Evolutionary conservation across 2,888 invertebrate species (phyloP).

Genomic region (Nyleta sp.): DNA sequence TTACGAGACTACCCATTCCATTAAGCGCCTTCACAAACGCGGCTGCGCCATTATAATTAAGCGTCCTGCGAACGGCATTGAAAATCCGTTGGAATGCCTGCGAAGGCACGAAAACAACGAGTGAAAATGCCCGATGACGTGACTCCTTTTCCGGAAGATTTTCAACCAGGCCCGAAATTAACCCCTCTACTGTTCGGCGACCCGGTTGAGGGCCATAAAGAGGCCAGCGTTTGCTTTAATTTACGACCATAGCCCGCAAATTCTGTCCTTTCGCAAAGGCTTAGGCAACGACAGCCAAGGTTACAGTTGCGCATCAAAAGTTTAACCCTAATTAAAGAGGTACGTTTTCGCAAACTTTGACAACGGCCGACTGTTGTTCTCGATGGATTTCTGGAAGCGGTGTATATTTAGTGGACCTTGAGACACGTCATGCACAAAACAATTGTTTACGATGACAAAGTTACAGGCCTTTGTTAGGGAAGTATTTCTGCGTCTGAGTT

Average conservation of each 20-base stretch:
- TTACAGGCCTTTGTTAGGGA: no score
- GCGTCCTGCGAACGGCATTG: slow-evolving; percentile 34
- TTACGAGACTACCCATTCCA: slow-evolving; percentile 67
- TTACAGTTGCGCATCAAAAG: slow-evolving; percentile 72
- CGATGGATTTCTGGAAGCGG: no score
- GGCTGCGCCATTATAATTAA: slow-evolving; percentile 47
- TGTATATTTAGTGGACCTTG: slow-evolving; percentile 21
- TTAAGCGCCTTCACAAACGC: slow-evolving; percentile 62
- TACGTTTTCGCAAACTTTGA: slow-evolving; percentile 66
- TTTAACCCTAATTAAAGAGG: slow-evolving; percentile 81
- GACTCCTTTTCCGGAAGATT: slow-evolving; percentile 39
- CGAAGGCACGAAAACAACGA: slow-evolving; percentile 33
- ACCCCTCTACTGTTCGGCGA: slow-evolving; percentile 29
- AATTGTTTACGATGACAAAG: slow-evolving; percentile 30
- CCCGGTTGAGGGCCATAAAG: slow-evolving; percentile 65
- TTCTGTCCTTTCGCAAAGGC: slow-evolving; percentile 75
- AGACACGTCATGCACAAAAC: slow-evolving; percentile 14
- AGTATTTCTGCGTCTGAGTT: no score
- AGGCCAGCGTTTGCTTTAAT: slow-evolving; percentile 74
- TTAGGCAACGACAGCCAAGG: slow-evolving; percentile 68
- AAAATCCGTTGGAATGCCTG: slow-evolving; percentile 47
- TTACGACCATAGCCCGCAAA: slow-evolving; percentile 78
- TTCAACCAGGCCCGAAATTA: slow-evolving; percentile 37
- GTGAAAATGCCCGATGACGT: slow-evolving; percentile 44
- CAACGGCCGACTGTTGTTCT: slow-evolving; percentile 10